A percentile compares a stretch with the other conserved stretches of the same genome.
Conservation (phyloP, 1,140 invertebrate genomes). For the Zaprionus ornatus region DNA sequence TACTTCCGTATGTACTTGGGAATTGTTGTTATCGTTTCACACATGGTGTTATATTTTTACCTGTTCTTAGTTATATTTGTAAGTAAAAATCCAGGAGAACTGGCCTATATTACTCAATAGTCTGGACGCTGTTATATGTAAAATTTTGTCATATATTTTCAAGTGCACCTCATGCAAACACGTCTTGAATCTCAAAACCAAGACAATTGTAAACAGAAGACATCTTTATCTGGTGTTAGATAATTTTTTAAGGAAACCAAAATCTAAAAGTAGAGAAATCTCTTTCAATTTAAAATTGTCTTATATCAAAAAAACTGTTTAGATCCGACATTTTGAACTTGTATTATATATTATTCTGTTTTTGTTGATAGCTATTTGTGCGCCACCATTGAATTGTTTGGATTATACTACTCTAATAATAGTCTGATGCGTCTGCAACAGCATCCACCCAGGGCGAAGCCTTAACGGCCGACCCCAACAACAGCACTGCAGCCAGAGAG, state of each 20-base stretch:
- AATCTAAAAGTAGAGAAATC: constrained; percentile 13
- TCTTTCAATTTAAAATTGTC: constrained; percentile 20
- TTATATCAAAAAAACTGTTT: constrained; percentile 18
- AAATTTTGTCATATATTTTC: constrained; percentile 40
- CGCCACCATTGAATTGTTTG: constrained; percentile 24
- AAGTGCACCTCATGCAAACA: constrained; percentile 91
- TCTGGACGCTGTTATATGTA: background rate
- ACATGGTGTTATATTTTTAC: constrained; percentile 98
- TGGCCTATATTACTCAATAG: background rate
- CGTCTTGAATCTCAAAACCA: constrained; percentile 89
- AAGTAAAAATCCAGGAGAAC: constrained; percentile 84
- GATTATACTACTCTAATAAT: constrained; percentile 35
- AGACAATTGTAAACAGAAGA: constrained; percentile 89
- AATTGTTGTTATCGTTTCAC: constrained; percentile 97
- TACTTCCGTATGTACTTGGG: constrained; percentile 99
- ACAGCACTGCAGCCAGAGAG: too few relatives aligned
- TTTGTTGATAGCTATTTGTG: constrained; percentile 18
- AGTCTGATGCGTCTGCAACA: too few relatives aligned
- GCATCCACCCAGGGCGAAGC: too few relatives aligned
- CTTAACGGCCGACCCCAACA: too few relatives aligned
- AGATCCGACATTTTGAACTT: constrained; percentile 22
- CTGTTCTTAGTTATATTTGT: constrained; percentile 98
- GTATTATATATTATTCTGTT: constrained; percentile 31
- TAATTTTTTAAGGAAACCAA: constrained; percentile 42
- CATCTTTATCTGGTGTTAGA: constrained; percentile 89